Evolutionary conservation across 2,797 vertebrate genomes (phyloP).

Genomic region (Hephaestus fuliginosus): DNA sequence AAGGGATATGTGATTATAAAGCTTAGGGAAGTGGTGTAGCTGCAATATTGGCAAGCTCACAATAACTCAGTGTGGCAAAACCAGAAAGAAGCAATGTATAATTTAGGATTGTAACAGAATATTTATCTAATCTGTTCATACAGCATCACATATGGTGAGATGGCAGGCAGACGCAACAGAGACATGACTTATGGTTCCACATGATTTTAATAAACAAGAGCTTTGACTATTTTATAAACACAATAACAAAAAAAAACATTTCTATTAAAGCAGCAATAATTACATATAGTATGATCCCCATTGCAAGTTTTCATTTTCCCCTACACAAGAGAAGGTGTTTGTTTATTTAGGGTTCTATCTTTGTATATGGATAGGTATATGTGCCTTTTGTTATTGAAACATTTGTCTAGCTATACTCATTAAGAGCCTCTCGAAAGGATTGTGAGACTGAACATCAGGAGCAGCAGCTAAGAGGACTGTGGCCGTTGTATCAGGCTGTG

Average conservation of each 20-base stretch:
- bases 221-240: not conserved
- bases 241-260: not conserved
- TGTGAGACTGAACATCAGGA: constrained; percentile 8
- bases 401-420: not conserved
- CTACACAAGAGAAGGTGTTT: not conserved
- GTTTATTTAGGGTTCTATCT: not conserved
- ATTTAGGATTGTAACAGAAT: constrained; percentile 24
- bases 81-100: constrained; percentile 23
- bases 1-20: constrained; percentile 49
- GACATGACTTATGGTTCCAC: not conserved
- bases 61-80: constrained; percentile 41
- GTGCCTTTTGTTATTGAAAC: constrained; percentile 8
- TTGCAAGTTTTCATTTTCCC: not conserved
- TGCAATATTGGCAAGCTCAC: constrained; percentile 44
- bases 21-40: constrained; percentile 44
- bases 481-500: constrained; percentile 4
- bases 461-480: constrained; percentile 4
- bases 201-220: not conserved
- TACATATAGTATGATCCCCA: not conserved
- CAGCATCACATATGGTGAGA: not conserved
- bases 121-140: constrained; percentile 20
- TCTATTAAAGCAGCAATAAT: not conserved
- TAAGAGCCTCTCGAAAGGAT: not conserved
- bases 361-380: not conserved
- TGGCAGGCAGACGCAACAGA: not conserved